phyloP scores from a whole-genome alignment of 2,113 vertebrate species.

The Mobula hypostoma region DNA sequence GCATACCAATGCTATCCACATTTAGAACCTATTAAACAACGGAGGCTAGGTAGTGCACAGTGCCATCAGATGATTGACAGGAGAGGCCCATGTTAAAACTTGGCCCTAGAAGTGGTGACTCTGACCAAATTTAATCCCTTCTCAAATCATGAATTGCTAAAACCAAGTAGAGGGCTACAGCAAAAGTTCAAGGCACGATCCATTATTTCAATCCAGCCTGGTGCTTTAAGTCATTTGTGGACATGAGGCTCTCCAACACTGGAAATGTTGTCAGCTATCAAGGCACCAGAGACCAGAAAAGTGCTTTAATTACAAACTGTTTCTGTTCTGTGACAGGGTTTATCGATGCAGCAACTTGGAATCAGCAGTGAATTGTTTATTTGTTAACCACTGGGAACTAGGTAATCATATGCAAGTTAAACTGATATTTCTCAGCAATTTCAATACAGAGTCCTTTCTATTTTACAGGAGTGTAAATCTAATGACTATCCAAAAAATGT shows the following conservation, averaged over 20 bases:
- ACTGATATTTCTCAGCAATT: neutral
- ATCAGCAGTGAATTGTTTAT: neutral
- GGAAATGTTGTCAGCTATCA: neutral
- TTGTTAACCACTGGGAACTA: neutral
- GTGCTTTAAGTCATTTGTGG: neutral
- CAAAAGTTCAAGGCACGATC: neutral
- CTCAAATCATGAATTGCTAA: too few species aligned
- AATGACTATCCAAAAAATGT: constrained; percentile 5
- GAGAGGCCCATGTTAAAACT: neutral
- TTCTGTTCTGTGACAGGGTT: neutral
- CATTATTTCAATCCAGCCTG: neutral
- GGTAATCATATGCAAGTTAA: constrained; percentile 7
- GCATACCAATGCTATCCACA: too few species aligned
- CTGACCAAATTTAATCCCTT: neutral
- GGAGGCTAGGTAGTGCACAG: too few species aligned
- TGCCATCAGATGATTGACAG: neutral
- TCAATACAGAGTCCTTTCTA: neutral
- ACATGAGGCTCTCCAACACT: neutral
- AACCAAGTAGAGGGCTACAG: neutral
- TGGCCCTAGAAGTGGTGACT: neutral
- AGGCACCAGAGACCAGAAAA: neutral
- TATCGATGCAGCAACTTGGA: neutral
- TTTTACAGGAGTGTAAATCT: neutral
- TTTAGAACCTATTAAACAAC: too few species aligned
- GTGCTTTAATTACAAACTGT: neutral